Percentiles rank a stretch among this genome's conserved stretches.
Evolutionary conservation across 1,140 invertebrate species (phyloP).

Genomic region (Drosophila leontia): DNA sequence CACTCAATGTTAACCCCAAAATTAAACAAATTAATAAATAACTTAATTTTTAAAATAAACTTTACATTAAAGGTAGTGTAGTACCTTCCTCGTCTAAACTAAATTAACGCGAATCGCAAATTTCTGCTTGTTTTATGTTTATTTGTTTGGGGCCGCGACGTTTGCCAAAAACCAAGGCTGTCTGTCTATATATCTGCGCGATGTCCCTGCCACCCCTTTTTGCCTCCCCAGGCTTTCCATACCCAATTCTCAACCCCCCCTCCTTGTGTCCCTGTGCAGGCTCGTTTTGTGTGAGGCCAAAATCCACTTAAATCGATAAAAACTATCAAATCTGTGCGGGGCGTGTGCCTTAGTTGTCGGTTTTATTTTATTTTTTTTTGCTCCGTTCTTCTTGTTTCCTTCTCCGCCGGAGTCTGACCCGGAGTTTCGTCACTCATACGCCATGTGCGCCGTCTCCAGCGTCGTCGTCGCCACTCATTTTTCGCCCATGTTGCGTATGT

Average conservation of each 20-base stretch:
- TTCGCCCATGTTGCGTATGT: conserved; percentile 82
- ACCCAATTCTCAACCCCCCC: not conserved
- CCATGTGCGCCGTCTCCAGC: conserved; percentile 70
- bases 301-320: conserved; percentile 83
- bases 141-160: conserved; percentile 63
- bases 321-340: conserved; percentile 82
- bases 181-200: conserved; percentile 52
- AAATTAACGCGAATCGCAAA: conserved; percentile 31
- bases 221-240: not conserved
- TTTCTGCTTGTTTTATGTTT: conserved; percentile 63
- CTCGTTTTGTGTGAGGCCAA: conserved; percentile 52
- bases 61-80: not conserved
- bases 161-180: conserved; percentile 68
- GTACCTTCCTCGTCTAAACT: conserved; percentile 8
- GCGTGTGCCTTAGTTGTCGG: conserved; percentile 61
- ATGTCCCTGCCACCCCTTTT: conserved; percentile 23
- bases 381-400: not conserved
- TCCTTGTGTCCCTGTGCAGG: conserved; percentile 8
- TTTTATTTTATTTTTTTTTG: conserved; percentile 4
- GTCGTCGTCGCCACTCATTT: conserved; percentile 68
- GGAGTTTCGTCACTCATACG: conserved; percentile 78
- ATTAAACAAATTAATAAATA: no score
- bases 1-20: no score
- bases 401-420: conserved; percentile 23
- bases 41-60: no score